Percentiles rank a stretch among this genome's conserved stretches.
Evolutionary conservation across 2,888 invertebrate species (phyloP).

Genomic region (Limnephilus rhombicus): DNA sequence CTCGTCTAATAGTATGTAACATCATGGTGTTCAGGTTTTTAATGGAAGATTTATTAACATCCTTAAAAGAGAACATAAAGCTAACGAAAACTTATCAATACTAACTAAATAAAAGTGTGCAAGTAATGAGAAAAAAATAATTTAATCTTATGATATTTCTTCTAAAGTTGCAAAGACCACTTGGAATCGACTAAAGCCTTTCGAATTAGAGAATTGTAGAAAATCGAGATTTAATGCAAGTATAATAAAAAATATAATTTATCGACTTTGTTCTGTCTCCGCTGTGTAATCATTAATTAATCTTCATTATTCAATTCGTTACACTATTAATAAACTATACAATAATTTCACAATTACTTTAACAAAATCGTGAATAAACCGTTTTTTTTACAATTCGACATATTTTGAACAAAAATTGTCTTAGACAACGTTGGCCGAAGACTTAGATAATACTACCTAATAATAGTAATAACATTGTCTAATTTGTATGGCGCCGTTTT

Average conservation of each 20-base stretch:
- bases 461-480: neutral
- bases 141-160: too few relatives aligned
- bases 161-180: too few relatives aligned
- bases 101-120: neutral
- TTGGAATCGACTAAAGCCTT: too few relatives aligned
- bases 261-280: neutral
- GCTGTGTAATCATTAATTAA: neutral
- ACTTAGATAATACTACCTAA: neutral
- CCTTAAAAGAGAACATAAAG: neutral
- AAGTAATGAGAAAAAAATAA: neutral
- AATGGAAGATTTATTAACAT: neutral
- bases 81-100: neutral
- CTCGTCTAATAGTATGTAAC: too few relatives aligned
- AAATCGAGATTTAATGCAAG: neutral
- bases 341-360: neutral
- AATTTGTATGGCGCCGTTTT: neutral
- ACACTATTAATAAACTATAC: neutral
- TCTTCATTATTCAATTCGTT: neutral
- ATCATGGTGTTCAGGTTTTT: too few relatives aligned
- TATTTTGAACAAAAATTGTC: neutral
- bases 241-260: neutral
- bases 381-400: neutral
- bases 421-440: neutral
- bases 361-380: neutral
- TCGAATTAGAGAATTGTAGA: too few relatives aligned